Base-by-base conservation (phyloP, 2,888 invertebrate genomes). In the Phortica magna region DNA sequence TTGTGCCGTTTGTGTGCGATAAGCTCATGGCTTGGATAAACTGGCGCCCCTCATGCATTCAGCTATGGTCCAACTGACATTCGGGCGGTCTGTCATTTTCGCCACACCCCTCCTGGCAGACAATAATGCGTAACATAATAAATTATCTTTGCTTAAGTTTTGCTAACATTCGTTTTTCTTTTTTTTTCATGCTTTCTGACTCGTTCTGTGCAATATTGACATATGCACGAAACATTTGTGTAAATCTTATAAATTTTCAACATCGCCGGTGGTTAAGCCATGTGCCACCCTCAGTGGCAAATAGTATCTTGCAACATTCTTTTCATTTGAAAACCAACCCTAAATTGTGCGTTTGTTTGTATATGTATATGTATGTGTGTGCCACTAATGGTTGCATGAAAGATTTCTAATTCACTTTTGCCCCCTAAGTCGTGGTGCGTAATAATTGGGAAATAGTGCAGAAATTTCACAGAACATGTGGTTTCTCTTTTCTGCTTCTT, bases 201-300 rank as follows among this genome's bases (percentile, higher is more conserved):
- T 61, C 0, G 22, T 7, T 2, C 6, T 67, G n/a, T 41, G 7
- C 41, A n/a, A 17, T 53, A 55, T 71, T 71, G 70, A 55, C 53
- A 71, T 68, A 43, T 71, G 70, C 19, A 55, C 7, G 48, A 48
- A 48, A 48, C 67, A 67, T 17, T 39, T 67, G 67, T 67, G 70
- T 71, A 55, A 71, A 71, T 55, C 55, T 22, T n/a, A 19, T 7
- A 68, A 68, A 68, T 68, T 19, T 68, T 42, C 70, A 71, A 71
- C 55, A 53, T 22, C n/a, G 10, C 6, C 19, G 48, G 48, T 48
- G 48, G 48, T 48, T 48, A 2, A 48, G 7, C 7, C 48, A 48
- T 12, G 10, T 12, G 48, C 9, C 48, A 48, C 48, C 48, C 48
- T 31, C 31, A 31, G 31, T 31, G 31, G 31, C 31, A 31, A 31